Evolutionary conservation across 2,797 vertebrate species (phyloP).

Genomic region (Mareca penelope): DNA sequence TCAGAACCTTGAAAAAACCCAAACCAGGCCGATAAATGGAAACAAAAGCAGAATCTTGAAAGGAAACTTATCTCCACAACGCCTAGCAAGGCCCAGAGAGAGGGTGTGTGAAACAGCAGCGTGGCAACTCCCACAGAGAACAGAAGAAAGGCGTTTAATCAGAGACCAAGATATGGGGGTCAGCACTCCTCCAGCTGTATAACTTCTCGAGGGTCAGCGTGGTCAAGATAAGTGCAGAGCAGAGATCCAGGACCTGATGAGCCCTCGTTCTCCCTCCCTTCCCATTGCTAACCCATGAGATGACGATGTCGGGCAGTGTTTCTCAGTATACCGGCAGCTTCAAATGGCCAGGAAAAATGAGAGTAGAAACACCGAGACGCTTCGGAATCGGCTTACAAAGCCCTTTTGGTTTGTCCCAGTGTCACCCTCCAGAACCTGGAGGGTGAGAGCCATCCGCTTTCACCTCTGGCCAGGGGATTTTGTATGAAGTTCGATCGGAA

Average conservation of each 20-base stretch:
- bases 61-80: neutral
- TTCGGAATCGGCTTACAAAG: neutral
- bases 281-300: fast-evolving
- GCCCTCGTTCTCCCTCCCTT: neutral
- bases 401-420: neutral
- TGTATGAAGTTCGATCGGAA: neutral
- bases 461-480: neutral
- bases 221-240: neutral
- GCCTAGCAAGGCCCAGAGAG: neutral
- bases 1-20: neutral
- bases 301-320: neutral
- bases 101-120: neutral
- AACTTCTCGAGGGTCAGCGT: neutral
- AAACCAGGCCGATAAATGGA: neutral
- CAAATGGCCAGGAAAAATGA: neutral
- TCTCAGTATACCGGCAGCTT: neutral
- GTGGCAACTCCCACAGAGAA: neutral
- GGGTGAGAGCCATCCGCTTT: neutral
- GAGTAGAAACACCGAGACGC: neutral
- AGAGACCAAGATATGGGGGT: neutral
- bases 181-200: fast-evolving
- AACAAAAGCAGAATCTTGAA: slow-evolving; percentile 31
- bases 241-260: neutral
- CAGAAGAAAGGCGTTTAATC: neutral
- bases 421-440: neutral